Percentiles rank a stretch among this genome's conserved stretches.
These are phyloP conservation scores for Oreocharis arfaki DNA, from an alignment of 2,113 vertebrate species.

Conservation along the genomic window DNA sequence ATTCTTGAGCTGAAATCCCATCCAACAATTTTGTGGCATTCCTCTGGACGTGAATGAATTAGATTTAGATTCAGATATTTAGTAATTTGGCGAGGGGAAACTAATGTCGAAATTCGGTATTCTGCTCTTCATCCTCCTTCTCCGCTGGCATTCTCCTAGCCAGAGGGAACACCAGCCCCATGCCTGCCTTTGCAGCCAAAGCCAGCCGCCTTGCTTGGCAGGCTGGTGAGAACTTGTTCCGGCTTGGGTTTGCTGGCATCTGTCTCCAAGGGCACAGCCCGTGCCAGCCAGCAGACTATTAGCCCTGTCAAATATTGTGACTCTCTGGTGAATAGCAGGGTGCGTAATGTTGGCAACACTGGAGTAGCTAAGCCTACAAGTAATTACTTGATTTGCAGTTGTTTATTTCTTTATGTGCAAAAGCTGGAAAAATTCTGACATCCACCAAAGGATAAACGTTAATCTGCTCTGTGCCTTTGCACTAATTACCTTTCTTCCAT, in stretches of 20 bases:
- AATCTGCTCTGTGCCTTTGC: constrained; percentile 71
- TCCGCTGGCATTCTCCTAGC: neutral
- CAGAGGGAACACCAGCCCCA: neutral
- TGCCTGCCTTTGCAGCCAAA: neutral
- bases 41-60: neutral
- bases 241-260: constrained; percentile 63
- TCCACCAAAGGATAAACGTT: constrained; percentile 70
- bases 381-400: constrained; percentile 72
- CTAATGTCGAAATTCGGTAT: neutral
- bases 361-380: constrained; percentile 59
- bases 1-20: neutral
- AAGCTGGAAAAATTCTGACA: constrained; percentile 70
- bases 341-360: constrained; percentile 61
- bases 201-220: constrained; percentile 49
- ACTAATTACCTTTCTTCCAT: constrained; percentile 95
- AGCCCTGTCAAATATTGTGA: constrained; percentile 75
- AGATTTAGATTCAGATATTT: neutral
- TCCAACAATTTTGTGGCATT: neutral
- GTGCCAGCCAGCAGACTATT: constrained; percentile 65
- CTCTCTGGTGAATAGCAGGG: constrained; percentile 67
- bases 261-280: constrained; percentile 43
- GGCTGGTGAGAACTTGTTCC: constrained; percentile 25
- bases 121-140: neutral
- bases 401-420: constrained; percentile 69
- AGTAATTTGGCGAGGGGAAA: neutral